phyloP scores from a whole-genome alignment of 2,113 vertebrate genomes.

The Brachypteracias leptosomus region DNA sequence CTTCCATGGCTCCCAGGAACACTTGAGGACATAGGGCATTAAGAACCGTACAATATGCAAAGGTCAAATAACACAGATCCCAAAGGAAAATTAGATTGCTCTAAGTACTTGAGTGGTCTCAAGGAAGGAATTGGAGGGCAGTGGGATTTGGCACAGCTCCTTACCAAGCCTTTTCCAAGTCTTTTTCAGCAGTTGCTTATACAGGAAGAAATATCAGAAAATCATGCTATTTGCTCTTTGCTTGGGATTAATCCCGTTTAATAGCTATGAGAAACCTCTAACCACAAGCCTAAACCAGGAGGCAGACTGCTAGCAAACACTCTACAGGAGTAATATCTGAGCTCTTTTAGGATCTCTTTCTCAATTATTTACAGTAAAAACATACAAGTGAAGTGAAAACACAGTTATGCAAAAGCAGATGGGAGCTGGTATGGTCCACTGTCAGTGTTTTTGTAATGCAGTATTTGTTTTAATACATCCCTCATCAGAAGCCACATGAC shows the following conservation, averaged over 20 bases:
- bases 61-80: neutral
- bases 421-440: neutral
- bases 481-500: neutral
- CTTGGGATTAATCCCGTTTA: neutral
- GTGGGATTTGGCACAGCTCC: neutral
- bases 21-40: neutral
- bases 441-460: neutral
- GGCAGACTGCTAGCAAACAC: neutral
- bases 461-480: neutral
- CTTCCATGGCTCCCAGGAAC: neutral
- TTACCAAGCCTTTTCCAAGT: neutral
- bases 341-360: neutral
- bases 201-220: neutral
- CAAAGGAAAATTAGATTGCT: neutral
- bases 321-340: neutral
- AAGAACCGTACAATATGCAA: neutral
- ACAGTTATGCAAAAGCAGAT: neutral
- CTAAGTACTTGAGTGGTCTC: rapidly evolving
- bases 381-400: neutral
- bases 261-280: neutral
- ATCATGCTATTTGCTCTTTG: neutral
- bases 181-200: neutral
- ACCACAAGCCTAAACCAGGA: neutral
- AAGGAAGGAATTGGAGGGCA: neutral
- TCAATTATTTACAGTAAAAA: neutral